A percentile compares a stretch with the other conserved stretches of the same genome.
Evolutionary conservation across 35 echinoderm and acorn worm genomes (phyloP).

Genomic region (Lytechinus variegatus): DNA sequence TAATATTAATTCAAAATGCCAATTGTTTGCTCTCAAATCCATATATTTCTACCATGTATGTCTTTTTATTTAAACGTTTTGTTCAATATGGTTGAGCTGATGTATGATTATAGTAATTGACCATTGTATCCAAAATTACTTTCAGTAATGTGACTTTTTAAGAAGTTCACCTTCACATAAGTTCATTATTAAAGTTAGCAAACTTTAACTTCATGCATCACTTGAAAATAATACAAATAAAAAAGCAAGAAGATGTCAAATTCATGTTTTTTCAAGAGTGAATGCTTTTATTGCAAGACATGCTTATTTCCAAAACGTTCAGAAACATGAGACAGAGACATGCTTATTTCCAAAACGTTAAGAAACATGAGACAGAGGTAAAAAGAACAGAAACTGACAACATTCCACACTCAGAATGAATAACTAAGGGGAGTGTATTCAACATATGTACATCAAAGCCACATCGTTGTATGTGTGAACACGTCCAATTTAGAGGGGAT

Average conservation of each 20-base stretch:
- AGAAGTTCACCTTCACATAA: too few species aligned
- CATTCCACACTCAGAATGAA: not conserved
- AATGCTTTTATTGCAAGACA: conserved; percentile 12
- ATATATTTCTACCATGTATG: too few species aligned
- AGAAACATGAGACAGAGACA: not conserved
- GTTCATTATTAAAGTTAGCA: too few species aligned
- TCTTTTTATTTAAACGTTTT: too few species aligned
- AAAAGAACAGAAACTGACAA: not conserved
- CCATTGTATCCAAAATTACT: too few species aligned
- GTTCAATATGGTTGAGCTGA: too few species aligned
- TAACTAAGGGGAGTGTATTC: not conserved
- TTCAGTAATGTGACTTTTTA: too few species aligned
- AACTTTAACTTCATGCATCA: too few species aligned
- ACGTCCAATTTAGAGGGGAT: not conserved
- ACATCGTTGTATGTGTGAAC: not conserved
- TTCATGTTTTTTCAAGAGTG: not conserved
- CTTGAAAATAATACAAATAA: too few species aligned
- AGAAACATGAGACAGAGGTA: not conserved
- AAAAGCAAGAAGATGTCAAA: not conserved
- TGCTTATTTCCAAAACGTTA: not conserved
- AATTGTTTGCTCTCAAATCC: too few species aligned
- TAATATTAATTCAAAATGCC: too few species aligned
- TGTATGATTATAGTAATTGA: too few species aligned
- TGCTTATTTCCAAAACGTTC: not conserved
- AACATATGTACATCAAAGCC: not conserved